Evolutionary conservation across 2,113 vertebrate species (phyloP).

Genomic region (Odobenus rosmarus): DNA sequence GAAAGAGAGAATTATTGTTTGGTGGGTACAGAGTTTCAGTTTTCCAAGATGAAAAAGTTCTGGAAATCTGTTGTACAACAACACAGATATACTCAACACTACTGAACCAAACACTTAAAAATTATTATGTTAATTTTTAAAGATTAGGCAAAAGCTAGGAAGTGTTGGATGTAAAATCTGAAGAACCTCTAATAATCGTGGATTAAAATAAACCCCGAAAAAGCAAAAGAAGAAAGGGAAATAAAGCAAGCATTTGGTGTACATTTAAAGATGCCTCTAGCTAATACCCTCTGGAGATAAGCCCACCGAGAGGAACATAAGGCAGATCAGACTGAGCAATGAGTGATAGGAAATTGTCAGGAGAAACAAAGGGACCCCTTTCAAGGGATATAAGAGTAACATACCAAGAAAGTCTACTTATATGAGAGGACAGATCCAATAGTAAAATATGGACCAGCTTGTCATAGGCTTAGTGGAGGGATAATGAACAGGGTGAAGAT

Average conservation of each 20-base stretch:
- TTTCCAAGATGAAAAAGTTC: not conserved
- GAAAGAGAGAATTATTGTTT: not conserved
- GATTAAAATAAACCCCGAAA: not conserved
- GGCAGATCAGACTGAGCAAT: not conserved
- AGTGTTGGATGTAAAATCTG: not conserved
- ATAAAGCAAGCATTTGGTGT: not conserved
- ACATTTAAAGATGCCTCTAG: not conserved
- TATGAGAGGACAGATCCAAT: not conserved
- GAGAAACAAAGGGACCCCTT: not conserved
- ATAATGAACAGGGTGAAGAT: not conserved
- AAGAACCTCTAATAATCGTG: not conserved
- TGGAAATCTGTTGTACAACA: not conserved
- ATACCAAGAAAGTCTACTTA: not conserved
- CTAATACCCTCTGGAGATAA: not conserved
- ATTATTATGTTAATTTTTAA: not conserved
- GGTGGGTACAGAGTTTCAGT: not conserved
- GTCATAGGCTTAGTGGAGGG: not conserved
- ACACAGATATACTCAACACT: not conserved
- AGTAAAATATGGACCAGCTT: not conserved
- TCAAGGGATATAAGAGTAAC: not conserved
- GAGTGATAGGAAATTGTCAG: not conserved
- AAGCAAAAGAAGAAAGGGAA: slow-evolving; percentile 1
- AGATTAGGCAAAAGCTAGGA: not conserved
- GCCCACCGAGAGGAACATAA: not conserved
- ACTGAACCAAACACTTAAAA: not conserved